Base-by-base conservation (phyloP, 92 coral and sea anemone species). In the Epizoanthus illoricatus region DNA sequence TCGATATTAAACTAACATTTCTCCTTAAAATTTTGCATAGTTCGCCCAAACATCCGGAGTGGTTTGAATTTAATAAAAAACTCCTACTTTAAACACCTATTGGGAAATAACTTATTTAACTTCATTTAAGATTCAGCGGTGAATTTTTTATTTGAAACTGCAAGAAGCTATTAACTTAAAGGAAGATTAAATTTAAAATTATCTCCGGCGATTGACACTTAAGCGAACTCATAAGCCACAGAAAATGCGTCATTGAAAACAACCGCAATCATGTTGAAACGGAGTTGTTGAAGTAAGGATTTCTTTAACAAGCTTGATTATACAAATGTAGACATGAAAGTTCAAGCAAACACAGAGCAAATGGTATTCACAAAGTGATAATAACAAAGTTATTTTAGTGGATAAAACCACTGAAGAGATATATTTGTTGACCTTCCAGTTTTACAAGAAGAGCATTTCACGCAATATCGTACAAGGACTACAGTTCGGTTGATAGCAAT, bases 21-120 rank as follows among this genome's bases (percentile, higher is more conserved):
- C 75, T 81, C 86, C 81, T 72, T 80, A 90, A 89, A 87, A 78
- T 87, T 88, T 91, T 80, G 89, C 78, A 63, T 73, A 82, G 74
- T 81, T 75, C 83, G 54, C n/a, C 80, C 86, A 91, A 91, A 91
- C 94, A 93, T 93, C 97, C 94, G 97, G 91, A 69, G 69, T 52
- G 55, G 61, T 67, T 73, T 85, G 88, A 63, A 52, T 49, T 80
- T 71, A 88, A 87, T 89, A 87, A 90, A 85, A 76, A 85, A 74
- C 49, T 71, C 63, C 86, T 83, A 76, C 80, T 80, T 75, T 49
- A 84, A 76, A 84, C 89, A 85, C 90, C 81, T 87, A 75, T 72
- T 36, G 74, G 80, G 80, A 75, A 88, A 80, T 84, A 81, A 82
- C 65, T 84, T 88, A 89, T 90, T 92, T 92, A 68, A 87, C 83